Percentiles rank a stretch among this genome's conserved stretches.
phyloP scores from a whole-genome alignment of 1,140 invertebrate species.

The Monomorium pharaonis region DNA sequence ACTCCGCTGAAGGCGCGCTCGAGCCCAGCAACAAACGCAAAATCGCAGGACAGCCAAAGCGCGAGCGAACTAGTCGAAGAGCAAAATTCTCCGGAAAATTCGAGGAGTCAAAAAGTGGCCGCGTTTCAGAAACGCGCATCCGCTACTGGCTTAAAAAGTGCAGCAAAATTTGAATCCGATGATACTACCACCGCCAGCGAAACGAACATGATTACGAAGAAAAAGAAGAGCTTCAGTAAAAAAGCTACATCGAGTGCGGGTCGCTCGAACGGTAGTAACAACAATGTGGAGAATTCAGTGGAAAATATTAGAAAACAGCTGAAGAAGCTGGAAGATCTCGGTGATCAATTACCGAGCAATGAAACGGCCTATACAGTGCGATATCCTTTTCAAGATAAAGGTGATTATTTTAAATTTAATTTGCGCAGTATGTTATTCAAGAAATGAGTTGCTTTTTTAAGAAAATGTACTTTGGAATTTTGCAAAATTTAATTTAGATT shows the following conservation, averaged over 20 bases:
- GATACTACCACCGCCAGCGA: slow-evolving; percentile 82
- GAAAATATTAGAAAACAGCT: slow-evolving; percentile 91
- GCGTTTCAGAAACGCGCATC: slow-evolving; percentile 60
- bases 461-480: no score
- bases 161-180: slow-evolving; percentile 80
- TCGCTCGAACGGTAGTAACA: slow-evolving; percentile 65
- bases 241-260: slow-evolving; percentile 85
- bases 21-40: slow-evolving; percentile 79
- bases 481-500: background rate
- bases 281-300: slow-evolving; percentile 88
- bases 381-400: slow-evolving; percentile 90
- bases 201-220: slow-evolving; percentile 79
- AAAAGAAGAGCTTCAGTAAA: slow-evolving; percentile 84
- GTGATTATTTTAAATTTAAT: slow-evolving; percentile 78
- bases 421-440: background rate
- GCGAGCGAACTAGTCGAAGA: slow-evolving; percentile 63
- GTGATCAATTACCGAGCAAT: slow-evolving; percentile 91
- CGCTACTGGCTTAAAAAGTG: slow-evolving; percentile 60
- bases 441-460: background rate
- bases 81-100: slow-evolving; percentile 71
- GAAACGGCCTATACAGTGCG: slow-evolving; percentile 90
- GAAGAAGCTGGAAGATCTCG: slow-evolving; percentile 91
- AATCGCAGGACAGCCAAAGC: slow-evolving; percentile 71
- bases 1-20: slow-evolving; percentile 80
- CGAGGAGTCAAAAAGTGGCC: slow-evolving; percentile 65